These are phyloP conservation scores for Parazoanthus darwini DNA, from an alignment of 92 coral and sea anemone genomes.

Conservation along the genomic window DNA sequence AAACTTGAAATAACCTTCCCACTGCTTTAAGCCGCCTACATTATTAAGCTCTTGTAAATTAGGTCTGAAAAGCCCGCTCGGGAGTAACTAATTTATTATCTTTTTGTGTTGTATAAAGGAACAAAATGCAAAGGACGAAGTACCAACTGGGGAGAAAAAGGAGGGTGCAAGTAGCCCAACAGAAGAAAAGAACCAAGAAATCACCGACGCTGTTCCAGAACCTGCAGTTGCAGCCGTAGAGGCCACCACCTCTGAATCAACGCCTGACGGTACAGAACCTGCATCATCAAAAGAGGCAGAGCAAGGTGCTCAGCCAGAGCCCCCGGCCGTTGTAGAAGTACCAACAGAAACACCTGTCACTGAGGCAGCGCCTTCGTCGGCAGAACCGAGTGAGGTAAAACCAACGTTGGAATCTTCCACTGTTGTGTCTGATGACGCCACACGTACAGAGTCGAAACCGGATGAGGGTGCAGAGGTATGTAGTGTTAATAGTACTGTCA, in stretches of 20 bases:
- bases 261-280: constrained; percentile 3
- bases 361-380: neutral
- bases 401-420: neutral
- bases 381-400: neutral
- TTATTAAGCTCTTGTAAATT: too few relatives aligned
- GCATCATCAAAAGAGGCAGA: neutral
- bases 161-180: neutral
- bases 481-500: neutral
- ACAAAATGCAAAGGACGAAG: neutral
- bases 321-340: neutral
- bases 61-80: too few relatives aligned
- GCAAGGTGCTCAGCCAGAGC: neutral
- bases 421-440: neutral
- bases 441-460: neutral
- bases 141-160: neutral
- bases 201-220: neutral
- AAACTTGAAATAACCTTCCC: too few relatives aligned
- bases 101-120: neutral
- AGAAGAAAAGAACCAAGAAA: constrained; percentile 14
- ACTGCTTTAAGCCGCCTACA: too few relatives aligned
- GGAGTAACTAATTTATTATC: too few relatives aligned
- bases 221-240: neutral
- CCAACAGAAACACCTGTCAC: neutral
- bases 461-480: neutral
- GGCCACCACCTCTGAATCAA: neutral